phyloP scores from a whole-genome alignment of 2,113 vertebrate genomes.

The Myocastor coypus region DNA sequence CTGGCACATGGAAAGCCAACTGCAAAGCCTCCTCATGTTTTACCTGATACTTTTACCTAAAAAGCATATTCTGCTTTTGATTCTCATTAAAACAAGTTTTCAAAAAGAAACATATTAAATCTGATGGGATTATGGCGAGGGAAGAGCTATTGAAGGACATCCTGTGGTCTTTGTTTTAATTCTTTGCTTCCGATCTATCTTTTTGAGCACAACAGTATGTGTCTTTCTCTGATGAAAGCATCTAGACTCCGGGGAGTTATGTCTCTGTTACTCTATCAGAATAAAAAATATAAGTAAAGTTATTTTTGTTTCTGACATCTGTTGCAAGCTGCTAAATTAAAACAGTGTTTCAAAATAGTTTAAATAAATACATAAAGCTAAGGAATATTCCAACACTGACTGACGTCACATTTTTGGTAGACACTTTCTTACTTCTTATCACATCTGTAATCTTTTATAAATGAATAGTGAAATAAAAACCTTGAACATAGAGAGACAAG shows the following conservation, averaged over 20 bases:
- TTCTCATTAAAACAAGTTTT: not conserved
- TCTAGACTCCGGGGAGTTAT: not conserved
- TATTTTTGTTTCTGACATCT: not conserved
- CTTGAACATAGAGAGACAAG: not conserved
- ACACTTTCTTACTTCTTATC: not conserved
- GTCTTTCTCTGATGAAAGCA: not conserved
- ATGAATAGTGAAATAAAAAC: not conserved
- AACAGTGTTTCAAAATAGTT: not conserved
- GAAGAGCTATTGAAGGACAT: not conserved
- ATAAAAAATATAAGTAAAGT: not conserved
- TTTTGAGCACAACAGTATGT: not conserved
- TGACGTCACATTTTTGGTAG: not conserved
- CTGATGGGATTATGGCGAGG: not conserved
- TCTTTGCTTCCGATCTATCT: not conserved
- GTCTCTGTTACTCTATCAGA: not conserved
- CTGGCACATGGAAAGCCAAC: not conserved
- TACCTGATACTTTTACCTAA: not conserved
- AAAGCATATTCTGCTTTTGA: not conserved
- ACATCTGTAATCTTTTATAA: not conserved
- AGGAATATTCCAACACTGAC: not conserved
- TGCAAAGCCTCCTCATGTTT: not conserved
- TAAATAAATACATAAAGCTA: not conserved
- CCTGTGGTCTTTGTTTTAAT: not conserved
- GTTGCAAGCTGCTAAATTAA: not conserved
- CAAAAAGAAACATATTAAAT: not conserved